Base-by-base conservation (phyloP, 2,888 invertebrate genomes). In the Thera britannica region DNA sequence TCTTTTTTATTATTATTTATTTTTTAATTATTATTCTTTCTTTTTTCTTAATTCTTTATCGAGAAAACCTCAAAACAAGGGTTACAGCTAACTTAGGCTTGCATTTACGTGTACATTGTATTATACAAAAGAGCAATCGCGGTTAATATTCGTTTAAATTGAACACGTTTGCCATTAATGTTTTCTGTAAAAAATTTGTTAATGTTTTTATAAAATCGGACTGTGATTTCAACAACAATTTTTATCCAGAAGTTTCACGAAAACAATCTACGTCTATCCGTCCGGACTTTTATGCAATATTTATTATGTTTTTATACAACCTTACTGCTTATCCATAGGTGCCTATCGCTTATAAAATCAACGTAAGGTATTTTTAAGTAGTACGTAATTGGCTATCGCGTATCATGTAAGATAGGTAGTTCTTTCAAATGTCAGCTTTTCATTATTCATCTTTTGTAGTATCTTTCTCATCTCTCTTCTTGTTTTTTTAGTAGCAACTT, bases 331-430 rank as follows among this genome's bases (percentile, higher is more conserved):
- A 49, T 11, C 48, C 38, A 38, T 48, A 48, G 48, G 48, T 48
- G 49, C 49, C 49, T 49, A 49, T 49, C 49, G 49, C 49, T 49
- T 49, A 5, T 49, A 49, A 12, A 12, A 49, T 49, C 49, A 49
- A 49, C 12, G 12, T 49, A 49, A 49, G 49, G 6, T 49, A 12
- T 49, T 49, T 49, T 49, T 49, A 49, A 49, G 6, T 49, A 12
- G 3, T 5, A 49, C 12, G 5, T 49, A 49, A 4, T 49, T 12
- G 11, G 2, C 4, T 48, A 48, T 9, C 11, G 48, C n/a, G 11
- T 11, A 11, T 48, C 48, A 48, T 48, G 23, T 23, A 23, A 23
- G 23, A 23, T 23, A 23, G 23, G 23, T 23, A 23, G 23, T 23
- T 23, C 23, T 23, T 23, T 23, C 23, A 23, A 23, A 23, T 23